Conservation (phyloP, 1,140 invertebrate genomes). For the Caenorhabditis elegans region DNA sequence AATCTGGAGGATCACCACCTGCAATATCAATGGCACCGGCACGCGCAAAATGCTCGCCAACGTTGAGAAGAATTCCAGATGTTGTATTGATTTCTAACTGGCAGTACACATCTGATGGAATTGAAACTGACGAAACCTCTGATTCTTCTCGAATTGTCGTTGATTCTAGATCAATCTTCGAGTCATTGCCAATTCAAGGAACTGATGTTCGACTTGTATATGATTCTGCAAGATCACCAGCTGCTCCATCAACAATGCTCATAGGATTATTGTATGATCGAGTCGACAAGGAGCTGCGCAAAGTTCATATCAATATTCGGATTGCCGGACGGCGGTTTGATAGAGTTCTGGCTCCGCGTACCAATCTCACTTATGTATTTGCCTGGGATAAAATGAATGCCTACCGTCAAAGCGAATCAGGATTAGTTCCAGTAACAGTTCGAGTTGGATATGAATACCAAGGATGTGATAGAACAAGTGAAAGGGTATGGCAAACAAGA, state of each 20-base stretch:
- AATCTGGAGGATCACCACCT: not conserved
- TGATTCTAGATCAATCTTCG: slow-evolving; percentile 44
- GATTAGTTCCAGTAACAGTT: slow-evolving; percentile 70
- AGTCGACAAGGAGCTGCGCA: slow-evolving; percentile 49
- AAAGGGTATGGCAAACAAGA: slow-evolving; percentile 44
- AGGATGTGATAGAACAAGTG: slow-evolving; percentile 74
- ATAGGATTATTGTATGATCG: slow-evolving; percentile 38
- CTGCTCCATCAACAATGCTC: slow-evolving; percentile 36
- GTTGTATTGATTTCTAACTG: not conserved
- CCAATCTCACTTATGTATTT: slow-evolving; percentile 88
- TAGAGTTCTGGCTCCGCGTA: slow-evolving; percentile 90
- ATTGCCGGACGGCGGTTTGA: slow-evolving; percentile 87
- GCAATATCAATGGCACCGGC: not conserved
- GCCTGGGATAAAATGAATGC: slow-evolving; percentile 96
- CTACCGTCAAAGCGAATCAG: slow-evolving; percentile 88
- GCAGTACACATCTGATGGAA: not conserved
- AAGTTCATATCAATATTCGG: slow-evolving; percentile 69
- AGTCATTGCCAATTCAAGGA: slow-evolving; percentile 44
- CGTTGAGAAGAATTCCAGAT: not conserved
- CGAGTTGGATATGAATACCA: slow-evolving; percentile 93
- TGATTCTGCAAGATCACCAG: slow-evolving; percentile 41
- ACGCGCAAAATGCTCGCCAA: not conserved
- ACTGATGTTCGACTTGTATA: slow-evolving; percentile 47
- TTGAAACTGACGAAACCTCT: not conserved
- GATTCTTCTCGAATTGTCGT: slow-evolving; percentile 18